A percentile compares a stretch with the other conserved stretches of the same genome.
These are phyloP conservation scores for Entomobrya proxima DNA, from an alignment of 2,888 invertebrate species.

Conservation along the genomic window DNA sequence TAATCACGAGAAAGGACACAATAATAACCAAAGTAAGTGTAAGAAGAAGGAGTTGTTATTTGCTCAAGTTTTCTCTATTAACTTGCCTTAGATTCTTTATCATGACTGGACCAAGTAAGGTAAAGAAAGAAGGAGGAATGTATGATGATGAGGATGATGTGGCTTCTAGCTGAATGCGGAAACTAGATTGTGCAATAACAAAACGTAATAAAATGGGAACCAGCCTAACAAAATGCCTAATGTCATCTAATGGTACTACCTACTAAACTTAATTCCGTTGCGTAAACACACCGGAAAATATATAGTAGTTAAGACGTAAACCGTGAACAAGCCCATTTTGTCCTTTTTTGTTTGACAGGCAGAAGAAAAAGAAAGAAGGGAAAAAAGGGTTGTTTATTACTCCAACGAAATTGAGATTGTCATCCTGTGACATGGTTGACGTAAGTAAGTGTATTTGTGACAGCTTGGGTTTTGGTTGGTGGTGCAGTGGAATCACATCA, in stretches of 20 bases:
- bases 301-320: background rate
- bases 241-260: background rate
- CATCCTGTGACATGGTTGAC: slow-evolving; percentile 26
- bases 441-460: background rate
- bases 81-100: too few relatives aligned
- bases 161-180: slow-evolving; percentile 54
- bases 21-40: background rate
- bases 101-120: background rate
- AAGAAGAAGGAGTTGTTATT: slow-evolving; percentile 42
- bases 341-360: slow-evolving; percentile 45
- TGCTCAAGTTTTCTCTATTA: slow-evolving; percentile 59
- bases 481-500: background rate
- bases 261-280: background rate
- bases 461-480: background rate
- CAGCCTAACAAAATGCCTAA: too few relatives aligned
- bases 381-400: slow-evolving; percentile 61
- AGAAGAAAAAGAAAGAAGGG: background rate
- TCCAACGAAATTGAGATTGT: slow-evolving; percentile 46
- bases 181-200: slow-evolving; percentile 57
- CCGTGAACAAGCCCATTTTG: slow-evolving; percentile 2
- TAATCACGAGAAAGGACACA: slow-evolving; percentile 12
- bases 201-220: slow-evolving; percentile 54
- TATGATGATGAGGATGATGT: background rate
- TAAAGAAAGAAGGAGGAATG: slow-evolving; percentile 11
- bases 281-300: background rate